Conservation (phyloP, 2,797 vertebrate species). For the Linurgus olivaceus region DNA sequence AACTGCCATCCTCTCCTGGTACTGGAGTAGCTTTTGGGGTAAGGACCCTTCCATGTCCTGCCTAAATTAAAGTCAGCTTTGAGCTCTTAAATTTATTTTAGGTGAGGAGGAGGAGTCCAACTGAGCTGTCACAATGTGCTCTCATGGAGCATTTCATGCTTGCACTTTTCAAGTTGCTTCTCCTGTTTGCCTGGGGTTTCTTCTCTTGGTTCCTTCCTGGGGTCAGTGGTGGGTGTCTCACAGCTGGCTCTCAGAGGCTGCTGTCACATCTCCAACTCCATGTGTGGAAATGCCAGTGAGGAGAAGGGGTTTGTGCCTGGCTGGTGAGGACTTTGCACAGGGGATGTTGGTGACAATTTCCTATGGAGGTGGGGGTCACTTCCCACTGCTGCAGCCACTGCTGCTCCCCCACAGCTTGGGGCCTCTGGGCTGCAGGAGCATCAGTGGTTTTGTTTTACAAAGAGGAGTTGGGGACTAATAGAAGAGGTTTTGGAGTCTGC, state of each 20-base stretch:
- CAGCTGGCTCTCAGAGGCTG: not conserved
- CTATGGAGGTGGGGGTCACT: not conserved
- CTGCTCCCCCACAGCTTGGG: not conserved
- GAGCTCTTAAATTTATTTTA: not conserved
- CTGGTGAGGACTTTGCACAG: not conserved
- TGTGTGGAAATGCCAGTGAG: fast-evolving
- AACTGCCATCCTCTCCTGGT: fast-evolving
- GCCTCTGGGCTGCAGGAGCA: not conserved
- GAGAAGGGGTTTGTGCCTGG: not conserved
- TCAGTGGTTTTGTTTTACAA: not conserved
- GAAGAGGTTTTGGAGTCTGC: not conserved
- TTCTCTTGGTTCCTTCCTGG: not conserved
- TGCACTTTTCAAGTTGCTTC: not conserved
- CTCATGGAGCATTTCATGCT: fast-evolving
- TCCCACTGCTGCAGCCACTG: not conserved
- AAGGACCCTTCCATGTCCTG: fast-evolving
- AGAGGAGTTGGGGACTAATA: not conserved
- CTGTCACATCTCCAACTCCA: fast-evolving
- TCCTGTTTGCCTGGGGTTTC: not conserved
- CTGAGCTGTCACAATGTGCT: fast-evolving
- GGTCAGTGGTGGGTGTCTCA: fast-evolving
- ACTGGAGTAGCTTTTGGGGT: not conserved
- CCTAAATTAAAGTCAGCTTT: not conserved
- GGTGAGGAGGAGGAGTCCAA: not conserved
- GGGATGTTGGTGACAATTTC: not conserved